Percentiles rank a stretch among this genome's conserved stretches.
phyloP scores from a whole-genome alignment of 2,888 invertebrate genomes.

The Noctua comes region DNA sequence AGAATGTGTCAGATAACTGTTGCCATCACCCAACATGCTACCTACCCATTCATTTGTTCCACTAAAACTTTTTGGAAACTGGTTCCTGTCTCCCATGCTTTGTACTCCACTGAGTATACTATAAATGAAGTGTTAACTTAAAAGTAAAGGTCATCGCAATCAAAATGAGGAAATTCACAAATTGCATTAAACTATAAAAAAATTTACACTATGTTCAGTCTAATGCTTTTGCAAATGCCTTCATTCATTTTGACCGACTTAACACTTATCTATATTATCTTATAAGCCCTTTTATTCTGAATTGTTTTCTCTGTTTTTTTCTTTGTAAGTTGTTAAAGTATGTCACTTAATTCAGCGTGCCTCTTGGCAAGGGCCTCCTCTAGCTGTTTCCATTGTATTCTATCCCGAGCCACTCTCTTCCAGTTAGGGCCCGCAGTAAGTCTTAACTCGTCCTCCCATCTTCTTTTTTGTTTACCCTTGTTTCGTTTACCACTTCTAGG shows the following conservation, averaged over 20 bases:
- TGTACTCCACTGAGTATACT: constrained; percentile 13
- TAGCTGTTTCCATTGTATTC: too few species aligned
- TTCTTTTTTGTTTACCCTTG: too few species aligned
- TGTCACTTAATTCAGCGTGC: too few species aligned
- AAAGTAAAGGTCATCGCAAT: not conserved
- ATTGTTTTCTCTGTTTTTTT: too few species aligned
- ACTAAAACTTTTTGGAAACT: constrained; percentile 27
- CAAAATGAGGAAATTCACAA: not conserved
- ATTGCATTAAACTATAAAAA: not conserved
- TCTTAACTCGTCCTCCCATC: too few species aligned
- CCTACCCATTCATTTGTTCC: constrained; percentile 5
- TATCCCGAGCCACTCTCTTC: too few species aligned
- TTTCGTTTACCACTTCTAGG: too few species aligned
- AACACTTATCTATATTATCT: not conserved
- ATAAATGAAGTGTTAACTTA: constrained; percentile 21
- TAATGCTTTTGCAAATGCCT: not conserved
- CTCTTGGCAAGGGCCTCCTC: too few species aligned
- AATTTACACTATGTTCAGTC: not conserved
- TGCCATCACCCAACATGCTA: constrained; percentile 7
- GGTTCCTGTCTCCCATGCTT: constrained; percentile 25
- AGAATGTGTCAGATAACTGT: constrained; percentile 8
- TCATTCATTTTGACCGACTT: not conserved
- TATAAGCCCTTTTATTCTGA: too few species aligned
- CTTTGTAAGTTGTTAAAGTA: too few species aligned
- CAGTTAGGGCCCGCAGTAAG: too few species aligned